Evolutionary conservation across 2,797 vertebrate species (phyloP).

Genomic region (Lateolabrax maculatus): DNA sequence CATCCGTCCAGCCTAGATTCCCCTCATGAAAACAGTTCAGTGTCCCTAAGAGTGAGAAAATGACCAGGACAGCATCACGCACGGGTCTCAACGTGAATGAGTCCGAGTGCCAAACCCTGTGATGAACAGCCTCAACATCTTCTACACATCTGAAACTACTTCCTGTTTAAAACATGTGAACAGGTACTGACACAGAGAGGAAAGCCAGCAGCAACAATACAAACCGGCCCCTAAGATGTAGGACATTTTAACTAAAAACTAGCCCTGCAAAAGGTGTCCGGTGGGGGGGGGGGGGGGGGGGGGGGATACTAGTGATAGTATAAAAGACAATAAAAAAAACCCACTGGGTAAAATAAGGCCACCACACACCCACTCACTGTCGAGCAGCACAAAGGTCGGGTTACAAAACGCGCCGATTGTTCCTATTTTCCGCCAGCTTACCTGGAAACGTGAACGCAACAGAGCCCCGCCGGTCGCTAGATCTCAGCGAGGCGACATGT

Average conservation of each 20-base stretch:
- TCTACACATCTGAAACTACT: background rate
- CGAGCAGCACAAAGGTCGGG: background rate
- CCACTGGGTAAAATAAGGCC: background rate
- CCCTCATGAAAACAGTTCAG: background rate
- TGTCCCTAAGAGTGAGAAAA: background rate
- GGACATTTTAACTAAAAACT: background rate
- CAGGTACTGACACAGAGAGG: slow-evolving; percentile 4
- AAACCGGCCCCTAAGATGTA: background rate
- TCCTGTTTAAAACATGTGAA: background rate
- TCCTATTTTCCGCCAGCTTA: slow-evolving; percentile 21
- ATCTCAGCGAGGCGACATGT: slow-evolving; percentile 49
- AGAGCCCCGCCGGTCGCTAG: background rate
- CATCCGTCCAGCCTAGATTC: background rate
- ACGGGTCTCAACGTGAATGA: background rate
- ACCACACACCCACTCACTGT: background rate
- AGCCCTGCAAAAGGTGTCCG: background rate
- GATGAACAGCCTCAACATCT: background rate
- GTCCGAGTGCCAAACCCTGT: background rate
- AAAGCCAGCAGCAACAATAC: background rate
- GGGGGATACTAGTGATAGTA: background rate
- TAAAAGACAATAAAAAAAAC: slow-evolving; percentile 1
- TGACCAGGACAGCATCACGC: background rate
- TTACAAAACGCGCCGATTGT: background rate
- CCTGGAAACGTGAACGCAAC: slow-evolving; percentile 46
- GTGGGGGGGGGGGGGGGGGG: rapidly evolving